Percentiles rank a stretch among this genome's conserved stretches.
phyloP scores from a whole-genome alignment of 64 coral and sea anemone species.

The Porites lutea region DNA sequence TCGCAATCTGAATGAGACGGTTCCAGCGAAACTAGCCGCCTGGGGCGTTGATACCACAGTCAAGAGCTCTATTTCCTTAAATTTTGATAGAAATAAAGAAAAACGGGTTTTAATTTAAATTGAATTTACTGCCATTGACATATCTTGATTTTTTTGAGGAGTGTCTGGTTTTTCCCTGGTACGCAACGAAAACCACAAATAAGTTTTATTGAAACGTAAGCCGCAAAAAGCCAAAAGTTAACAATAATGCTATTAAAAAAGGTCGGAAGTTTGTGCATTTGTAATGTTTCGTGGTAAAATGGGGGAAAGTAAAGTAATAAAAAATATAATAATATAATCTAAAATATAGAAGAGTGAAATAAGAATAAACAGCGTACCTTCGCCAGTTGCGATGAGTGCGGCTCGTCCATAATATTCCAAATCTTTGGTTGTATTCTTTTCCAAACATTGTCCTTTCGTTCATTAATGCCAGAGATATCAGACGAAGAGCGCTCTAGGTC shows the following conservation, averaged over 20 bases:
- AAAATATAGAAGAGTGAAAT: too few relatives aligned
- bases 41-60: not conserved
- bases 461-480: slow-evolving; percentile 44
- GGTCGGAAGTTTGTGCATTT: not conserved
- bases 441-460: slow-evolving; percentile 61
- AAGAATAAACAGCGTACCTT: slow-evolving; percentile 58
- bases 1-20: not conserved
- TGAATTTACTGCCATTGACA: not conserved
- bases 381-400: slow-evolving; percentile 81
- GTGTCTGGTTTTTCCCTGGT: not conserved
- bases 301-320: too few relatives aligned
- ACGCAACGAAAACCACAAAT: not conserved
- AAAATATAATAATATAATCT: too few relatives aligned
- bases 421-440: slow-evolving; percentile 80
- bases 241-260: not conserved
- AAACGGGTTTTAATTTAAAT: slow-evolving; percentile 2
- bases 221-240: not conserved
- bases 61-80: not conserved
- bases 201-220: not conserved
- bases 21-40: not conserved
- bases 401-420: slow-evolving; percentile 89
- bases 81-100: not conserved
- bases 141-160: slow-evolving; percentile 4
- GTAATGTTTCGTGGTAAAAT: not conserved
- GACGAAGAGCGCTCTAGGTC: slow-evolving; percentile 27